These are phyloP conservation scores for Brachyrhaphis roseni DNA, from an alignment of 2,797 vertebrate species.

Conservation along the genomic window DNA sequence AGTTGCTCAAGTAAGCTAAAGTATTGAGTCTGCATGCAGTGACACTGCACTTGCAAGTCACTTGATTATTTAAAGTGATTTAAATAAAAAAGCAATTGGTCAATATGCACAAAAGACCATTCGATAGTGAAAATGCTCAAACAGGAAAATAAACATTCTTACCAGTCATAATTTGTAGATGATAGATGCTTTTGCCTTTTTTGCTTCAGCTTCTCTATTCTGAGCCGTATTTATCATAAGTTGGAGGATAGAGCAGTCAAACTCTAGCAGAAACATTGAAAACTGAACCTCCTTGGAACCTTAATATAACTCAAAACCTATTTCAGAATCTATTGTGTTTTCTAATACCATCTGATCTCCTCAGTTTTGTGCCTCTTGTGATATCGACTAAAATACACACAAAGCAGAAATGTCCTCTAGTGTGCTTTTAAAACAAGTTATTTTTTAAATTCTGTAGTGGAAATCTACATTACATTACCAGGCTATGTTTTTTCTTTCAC, in stretches of 20 bases:
- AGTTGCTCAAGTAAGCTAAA: background rate
- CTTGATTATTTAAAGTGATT: background rate
- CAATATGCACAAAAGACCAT: background rate
- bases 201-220: background rate
- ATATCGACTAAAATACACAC: background rate
- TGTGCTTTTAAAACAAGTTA: background rate
- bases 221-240: background rate
- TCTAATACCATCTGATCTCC: background rate
- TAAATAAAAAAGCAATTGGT: background rate
- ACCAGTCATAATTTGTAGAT: background rate
- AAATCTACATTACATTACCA: background rate
- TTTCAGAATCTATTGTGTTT: background rate
- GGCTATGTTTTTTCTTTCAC: background rate
- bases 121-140: background rate
- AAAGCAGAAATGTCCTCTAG: background rate
- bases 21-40: background rate
- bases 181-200: background rate
- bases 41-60: background rate
- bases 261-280: background rate
- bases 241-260: background rate
- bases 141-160: background rate
- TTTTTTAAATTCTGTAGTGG: background rate
- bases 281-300: background rate
- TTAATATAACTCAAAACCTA: background rate
- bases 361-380: background rate